Percentiles rank a stretch among this genome's conserved stretches.
phyloP scores from a whole-genome alignment of 2,888 invertebrate species.

The Synanthedon tipuliformis region DNA sequence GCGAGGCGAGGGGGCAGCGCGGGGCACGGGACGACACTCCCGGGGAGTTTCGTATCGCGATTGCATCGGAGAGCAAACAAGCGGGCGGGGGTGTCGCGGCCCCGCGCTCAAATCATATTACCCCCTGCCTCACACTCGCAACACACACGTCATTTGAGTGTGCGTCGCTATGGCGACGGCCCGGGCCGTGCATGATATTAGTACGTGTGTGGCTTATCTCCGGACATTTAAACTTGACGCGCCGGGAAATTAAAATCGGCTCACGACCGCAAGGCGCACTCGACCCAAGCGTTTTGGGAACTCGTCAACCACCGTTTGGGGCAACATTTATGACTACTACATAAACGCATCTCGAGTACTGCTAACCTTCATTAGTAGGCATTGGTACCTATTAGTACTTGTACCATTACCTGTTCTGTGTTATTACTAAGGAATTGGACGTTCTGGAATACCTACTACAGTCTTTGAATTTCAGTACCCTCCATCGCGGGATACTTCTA shows the following conservation, averaged over 20 bases:
- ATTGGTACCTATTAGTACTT: too few relatives aligned
- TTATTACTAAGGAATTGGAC: too few relatives aligned
- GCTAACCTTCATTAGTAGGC: too few relatives aligned
- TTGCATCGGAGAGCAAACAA: conserved; percentile 71
- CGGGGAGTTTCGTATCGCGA: conserved; percentile 55
- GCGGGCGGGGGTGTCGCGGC: conserved; percentile 55
- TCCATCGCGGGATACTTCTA: too few relatives aligned
- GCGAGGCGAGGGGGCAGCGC: conserved; percentile 18
- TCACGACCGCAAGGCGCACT: conserved; percentile 58
- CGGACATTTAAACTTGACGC: conserved; percentile 65
- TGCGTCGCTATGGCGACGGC: conserved; percentile 76
- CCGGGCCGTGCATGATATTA: conserved; percentile 72
- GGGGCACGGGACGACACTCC: conserved; percentile 19
- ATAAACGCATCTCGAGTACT: neutral
- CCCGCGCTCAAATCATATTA: conserved; percentile 67
- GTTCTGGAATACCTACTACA: too few relatives aligned
- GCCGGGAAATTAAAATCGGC: conserved; percentile 66
- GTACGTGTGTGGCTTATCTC: conserved; percentile 66
- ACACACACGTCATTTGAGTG: conserved; percentile 76
- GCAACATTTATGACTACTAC: neutral
- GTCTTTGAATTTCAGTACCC: too few relatives aligned
- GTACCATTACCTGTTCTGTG: too few relatives aligned
- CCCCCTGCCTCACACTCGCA: conserved; percentile 49
- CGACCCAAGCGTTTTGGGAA: conserved; percentile 12
- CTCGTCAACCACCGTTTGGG: neutral